A percentile compares a stretch with the other conserved stretches of the same genome.
Evolutionary conservation across 2,797 vertebrate genomes (phyloP).

Genomic region (Nasua narica): DNA sequence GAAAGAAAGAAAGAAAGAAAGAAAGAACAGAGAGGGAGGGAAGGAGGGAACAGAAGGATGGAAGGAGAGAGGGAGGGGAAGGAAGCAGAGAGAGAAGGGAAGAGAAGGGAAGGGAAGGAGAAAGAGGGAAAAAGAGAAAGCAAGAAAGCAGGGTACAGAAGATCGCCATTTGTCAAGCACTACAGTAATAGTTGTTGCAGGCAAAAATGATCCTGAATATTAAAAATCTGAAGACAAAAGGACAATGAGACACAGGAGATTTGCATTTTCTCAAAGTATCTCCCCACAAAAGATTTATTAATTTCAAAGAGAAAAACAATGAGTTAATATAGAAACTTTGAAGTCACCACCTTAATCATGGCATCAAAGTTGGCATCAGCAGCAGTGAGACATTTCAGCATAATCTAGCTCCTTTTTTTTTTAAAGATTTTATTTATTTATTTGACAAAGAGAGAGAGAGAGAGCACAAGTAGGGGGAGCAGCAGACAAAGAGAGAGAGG

Average conservation of each 20-base stretch:
- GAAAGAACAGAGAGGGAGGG: too few relatives aligned
- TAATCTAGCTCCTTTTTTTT: not conserved
- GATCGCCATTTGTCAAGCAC: not conserved
- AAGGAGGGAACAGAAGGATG: too few relatives aligned
- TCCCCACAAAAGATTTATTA: not conserved
- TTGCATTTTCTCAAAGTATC: not conserved
- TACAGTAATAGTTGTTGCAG: not conserved
- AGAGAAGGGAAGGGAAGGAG: not conserved
- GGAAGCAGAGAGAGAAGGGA: not conserved
- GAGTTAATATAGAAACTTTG: not conserved
- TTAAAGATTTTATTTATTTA: too few relatives aligned
- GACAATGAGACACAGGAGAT: not conserved
- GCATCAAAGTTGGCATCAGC: not conserved
- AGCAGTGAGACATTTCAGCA: not conserved
- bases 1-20: not conserved
- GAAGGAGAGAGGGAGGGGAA: not conserved
- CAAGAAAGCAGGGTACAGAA: not conserved
- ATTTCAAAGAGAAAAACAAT: not conserved
- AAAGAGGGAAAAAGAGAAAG: not conserved
- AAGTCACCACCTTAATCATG: not conserved
- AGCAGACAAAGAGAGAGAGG: too few relatives aligned
- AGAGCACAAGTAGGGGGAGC: too few relatives aligned
- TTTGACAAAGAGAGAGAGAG: too few relatives aligned
- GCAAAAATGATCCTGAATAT: not conserved
- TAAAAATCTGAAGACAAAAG: not conserved